Base-by-base conservation (phyloP, 2,113 vertebrate genomes). In the Perca flavescens region DNA sequence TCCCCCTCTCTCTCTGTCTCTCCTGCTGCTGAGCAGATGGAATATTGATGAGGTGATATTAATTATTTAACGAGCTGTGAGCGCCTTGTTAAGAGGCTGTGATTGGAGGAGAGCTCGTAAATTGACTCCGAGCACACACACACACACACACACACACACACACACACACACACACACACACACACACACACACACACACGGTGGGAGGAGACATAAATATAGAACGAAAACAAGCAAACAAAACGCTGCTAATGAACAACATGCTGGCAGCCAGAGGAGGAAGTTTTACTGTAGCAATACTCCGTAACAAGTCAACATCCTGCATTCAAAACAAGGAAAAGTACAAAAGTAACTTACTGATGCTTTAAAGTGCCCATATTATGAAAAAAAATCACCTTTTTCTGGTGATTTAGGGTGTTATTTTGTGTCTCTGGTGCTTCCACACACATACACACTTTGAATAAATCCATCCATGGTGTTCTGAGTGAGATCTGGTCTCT, bases 31-130 rank as follows among this genome's bases (percentile, higher is more conserved):
- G 62, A 83, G 60, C 74, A 82, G 34, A 89, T 90, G 66, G 79
- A 91, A 88, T 89, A 93, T 93, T 90, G 70, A 93, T 90, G 81
- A 89, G 58, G 0, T 15, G 67, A 31, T 56, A 72, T 93, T 54
- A 83, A 91, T 88, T 80, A 93, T 91, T 91, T 77, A 93, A 90
- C 15, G 47, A 72, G 71, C 74, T 74, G 81, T 19, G 46, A 74
- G 57, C 17, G 34, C 74, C 64, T 87, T 62, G 54, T 85, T 87
- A 85, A 89, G 54, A 67, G 62, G 47, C 79, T 74, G 79, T 86
- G 91, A 92, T 89, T 92, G 88, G 87, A 91, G 74, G 79, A 89
- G 68, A 84, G 79, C 40, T 19, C 17, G 19, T 50, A 80, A 63
- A 73, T 74, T 58, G 57, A 62, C 64, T 71, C 2, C 47, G 58